phyloP scores from a whole-genome alignment of 2,797 vertebrate species.

The Chaunax sp. region DNA sequence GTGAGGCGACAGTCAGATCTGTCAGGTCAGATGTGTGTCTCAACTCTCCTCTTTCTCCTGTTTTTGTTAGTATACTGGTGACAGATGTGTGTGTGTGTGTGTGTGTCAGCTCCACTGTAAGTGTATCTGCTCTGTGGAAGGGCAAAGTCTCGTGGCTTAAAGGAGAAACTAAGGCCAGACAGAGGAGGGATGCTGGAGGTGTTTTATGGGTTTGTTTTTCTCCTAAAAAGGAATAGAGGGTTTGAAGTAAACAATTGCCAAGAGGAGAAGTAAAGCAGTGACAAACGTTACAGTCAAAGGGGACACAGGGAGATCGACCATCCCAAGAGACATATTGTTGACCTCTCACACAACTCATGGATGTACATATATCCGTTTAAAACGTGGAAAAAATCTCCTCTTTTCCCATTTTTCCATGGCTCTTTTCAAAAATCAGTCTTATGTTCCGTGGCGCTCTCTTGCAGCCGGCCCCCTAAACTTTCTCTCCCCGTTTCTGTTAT shows the following conservation, averaged over 20 bases:
- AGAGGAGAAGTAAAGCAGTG: constrained; percentile 23
- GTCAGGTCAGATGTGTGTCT: constrained; percentile 63
- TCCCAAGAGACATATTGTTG: constrained; percentile 20
- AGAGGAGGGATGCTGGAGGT: constrained; percentile 46
- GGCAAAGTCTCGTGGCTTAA: constrained; percentile 31
- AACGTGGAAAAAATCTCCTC: background rate
- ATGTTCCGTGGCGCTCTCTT: constrained; percentile 7
- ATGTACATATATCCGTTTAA: background rate
- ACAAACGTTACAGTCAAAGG: constrained; percentile 32
- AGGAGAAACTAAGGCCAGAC: constrained; percentile 22
- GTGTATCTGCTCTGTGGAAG: constrained; percentile 28
- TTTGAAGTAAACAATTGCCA: constrained; percentile 49
- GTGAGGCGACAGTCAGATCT: constrained; percentile 65
- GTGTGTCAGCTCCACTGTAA: constrained; percentile 10
- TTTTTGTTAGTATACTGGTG: constrained; percentile 39
- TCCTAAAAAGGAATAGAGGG: constrained; percentile 35
- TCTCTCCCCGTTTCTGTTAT: constrained; percentile 58
- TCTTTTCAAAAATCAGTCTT: background rate
- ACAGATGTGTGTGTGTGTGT: constrained; percentile 2
- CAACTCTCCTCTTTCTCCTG: background rate
- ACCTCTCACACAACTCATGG: constrained; percentile 20
- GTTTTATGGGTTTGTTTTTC: constrained; percentile 52
- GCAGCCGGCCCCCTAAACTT: constrained; percentile 33
- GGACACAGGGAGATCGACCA: constrained; percentile 15
- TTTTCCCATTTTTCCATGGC: background rate